Evolutionary conservation across 1,140 invertebrate species (phyloP).

Genomic region (Colletes latitarsis): DNA sequence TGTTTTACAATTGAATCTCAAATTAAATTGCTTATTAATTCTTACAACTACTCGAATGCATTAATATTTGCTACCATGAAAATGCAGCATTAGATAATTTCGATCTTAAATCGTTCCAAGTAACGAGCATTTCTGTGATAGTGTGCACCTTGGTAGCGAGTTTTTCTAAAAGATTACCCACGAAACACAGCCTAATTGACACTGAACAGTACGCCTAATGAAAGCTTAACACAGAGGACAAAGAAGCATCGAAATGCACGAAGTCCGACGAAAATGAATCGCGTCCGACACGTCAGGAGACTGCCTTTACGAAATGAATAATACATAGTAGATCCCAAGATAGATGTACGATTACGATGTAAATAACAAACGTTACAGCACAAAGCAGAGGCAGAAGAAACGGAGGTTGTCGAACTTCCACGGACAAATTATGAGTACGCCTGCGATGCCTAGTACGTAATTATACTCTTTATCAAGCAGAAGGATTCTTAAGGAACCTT

Average conservation of each 20-base stretch:
- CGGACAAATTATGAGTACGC: background rate
- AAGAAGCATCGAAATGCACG: background rate
- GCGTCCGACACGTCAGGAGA: background rate
- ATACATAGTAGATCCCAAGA: constrained; percentile 18
- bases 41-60: no score
- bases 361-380: constrained; percentile 10
- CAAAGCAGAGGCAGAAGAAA: background rate
- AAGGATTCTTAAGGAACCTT: no score
- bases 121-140: background rate
- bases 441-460: background rate
- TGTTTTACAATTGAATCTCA: no score
- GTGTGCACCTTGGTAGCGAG: background rate
- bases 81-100: no score
- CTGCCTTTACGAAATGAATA: constrained; percentile 24
- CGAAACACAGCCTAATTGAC: background rate
- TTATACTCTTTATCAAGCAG: background rate
- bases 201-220: background rate
- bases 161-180: background rate
- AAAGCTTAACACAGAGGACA: background rate
- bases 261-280: background rate
- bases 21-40: no score
- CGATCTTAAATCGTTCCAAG: background rate
- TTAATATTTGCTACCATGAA: no score
- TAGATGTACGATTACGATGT: background rate
- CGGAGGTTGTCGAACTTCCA: constrained; percentile 23